phyloP scores from a whole-genome alignment of 2,113 vertebrate species.

The Lophius piscatorius region DNA sequence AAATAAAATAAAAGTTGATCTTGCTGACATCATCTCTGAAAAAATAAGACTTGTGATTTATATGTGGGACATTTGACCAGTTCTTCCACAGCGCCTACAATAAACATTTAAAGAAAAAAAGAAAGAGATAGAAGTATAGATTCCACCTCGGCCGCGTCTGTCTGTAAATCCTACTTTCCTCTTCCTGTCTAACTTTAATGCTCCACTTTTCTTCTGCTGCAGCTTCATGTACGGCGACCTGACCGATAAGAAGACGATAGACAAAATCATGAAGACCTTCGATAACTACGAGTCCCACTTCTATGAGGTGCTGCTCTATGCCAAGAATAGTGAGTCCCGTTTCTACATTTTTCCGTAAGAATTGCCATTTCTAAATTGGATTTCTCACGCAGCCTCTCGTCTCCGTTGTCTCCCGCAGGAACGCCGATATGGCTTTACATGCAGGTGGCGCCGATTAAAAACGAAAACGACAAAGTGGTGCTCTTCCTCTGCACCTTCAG shows the following conservation, averaged over 20 bases:
- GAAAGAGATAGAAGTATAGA: too few species aligned
- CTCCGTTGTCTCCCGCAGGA: constrained; percentile 76
- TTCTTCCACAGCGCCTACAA: neutral
- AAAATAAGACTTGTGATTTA: too few species aligned
- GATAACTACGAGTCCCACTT: constrained; percentile 97
- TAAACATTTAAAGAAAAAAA: neutral
- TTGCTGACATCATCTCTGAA: neutral
- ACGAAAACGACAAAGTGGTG: constrained; percentile 98
- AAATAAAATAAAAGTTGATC: neutral
- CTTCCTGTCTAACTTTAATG: too few species aligned
- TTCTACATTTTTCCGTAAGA: neutral
- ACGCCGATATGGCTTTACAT: constrained; percentile 99
- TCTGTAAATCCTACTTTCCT: too few species aligned
- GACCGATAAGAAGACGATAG: constrained; percentile 96
- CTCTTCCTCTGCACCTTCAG: constrained; percentile 99
- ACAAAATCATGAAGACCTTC: constrained; percentile 94
- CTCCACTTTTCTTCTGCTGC: constrained; percentile 12
- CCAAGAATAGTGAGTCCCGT: constrained; percentile 94
- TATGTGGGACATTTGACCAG: neutral
- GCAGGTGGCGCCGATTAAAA: constrained; percentile 98
- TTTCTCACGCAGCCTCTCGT: neutral
- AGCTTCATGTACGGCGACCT: constrained; percentile 99
- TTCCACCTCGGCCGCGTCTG: too few species aligned
- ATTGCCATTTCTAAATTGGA: too few species aligned
- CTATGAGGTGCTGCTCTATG: constrained; percentile 96